Evolutionary conservation across 2,797 vertebrate genomes (phyloP).

Genomic region (Anguilla obscura): DNA sequence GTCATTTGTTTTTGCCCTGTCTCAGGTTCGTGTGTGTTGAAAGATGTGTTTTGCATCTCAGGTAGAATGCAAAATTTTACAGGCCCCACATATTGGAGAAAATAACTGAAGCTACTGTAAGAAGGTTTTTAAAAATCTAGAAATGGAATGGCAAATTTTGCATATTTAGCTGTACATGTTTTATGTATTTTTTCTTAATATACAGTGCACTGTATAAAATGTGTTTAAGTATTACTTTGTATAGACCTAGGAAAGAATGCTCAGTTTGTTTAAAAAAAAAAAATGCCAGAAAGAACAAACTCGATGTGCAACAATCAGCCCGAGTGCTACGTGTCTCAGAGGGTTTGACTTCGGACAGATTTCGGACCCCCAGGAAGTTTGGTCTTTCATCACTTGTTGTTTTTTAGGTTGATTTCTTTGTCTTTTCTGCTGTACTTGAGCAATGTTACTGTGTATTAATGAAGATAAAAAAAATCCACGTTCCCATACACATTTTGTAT

Average conservation of each 20-base stretch:
- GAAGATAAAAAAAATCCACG: conserved; percentile 85
- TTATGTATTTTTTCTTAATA: conserved; percentile 88
- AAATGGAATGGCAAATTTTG: conserved; percentile 73
- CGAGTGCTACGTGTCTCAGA: conserved; percentile 43
- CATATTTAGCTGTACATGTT: conserved; percentile 92
- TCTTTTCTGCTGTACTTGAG: conserved; percentile 96
- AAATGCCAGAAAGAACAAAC: conserved; percentile 83
- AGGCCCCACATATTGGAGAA: conserved; percentile 79
- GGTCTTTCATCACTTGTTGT: conserved; percentile 85
- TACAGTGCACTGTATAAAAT: conserved; percentile 95
- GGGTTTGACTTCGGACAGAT: conserved; percentile 55
- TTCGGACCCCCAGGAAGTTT: conserved; percentile 78
- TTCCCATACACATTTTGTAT: conserved; percentile 99
- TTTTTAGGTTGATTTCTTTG: conserved; percentile 85
- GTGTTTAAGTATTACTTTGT: conserved; percentile 96
- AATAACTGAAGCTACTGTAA: conserved; percentile 60
- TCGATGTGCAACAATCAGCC: conserved; percentile 60
- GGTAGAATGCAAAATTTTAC: conserved; percentile 89
- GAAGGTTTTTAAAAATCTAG: conserved; percentile 60
- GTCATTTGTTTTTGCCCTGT: conserved; percentile 76
- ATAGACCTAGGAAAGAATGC: conserved; percentile 78
- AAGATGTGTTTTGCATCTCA: conserved; percentile 93
- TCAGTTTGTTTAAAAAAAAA: conserved; percentile 64
- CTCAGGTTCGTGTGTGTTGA: conserved; percentile 91
- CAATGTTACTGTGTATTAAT: conserved; percentile 93